phyloP scores from a whole-genome alignment of 2,888 invertebrate genomes.

The Himalopsyche tibetana region DNA sequence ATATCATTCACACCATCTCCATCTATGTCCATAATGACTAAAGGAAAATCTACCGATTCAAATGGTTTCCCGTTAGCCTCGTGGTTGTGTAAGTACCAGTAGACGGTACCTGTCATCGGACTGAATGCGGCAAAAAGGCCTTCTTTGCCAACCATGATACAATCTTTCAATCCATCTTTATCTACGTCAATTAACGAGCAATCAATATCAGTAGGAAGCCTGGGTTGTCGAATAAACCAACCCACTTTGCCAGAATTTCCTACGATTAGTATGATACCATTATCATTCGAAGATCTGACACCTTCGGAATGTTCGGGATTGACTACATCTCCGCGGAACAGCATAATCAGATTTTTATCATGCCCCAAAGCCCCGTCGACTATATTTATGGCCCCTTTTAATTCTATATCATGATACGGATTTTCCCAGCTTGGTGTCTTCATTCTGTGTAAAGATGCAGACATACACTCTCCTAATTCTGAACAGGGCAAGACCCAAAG shows the following conservation, averaged over 20 bases:
- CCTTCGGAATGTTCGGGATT: constrained; percentile 75
- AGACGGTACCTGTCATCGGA: constrained; percentile 76
- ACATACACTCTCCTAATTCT: constrained; percentile 82
- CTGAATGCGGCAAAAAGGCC: constrained; percentile 78
- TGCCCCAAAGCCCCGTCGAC: constrained; percentile 81
- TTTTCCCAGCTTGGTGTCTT: constrained; percentile 83
- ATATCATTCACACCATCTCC: constrained; percentile 84
- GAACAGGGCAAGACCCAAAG: constrained; percentile 87
- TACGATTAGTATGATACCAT: constrained; percentile 83
- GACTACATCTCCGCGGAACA: constrained; percentile 83
- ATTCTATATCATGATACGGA: constrained; percentile 82
- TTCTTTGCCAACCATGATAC: constrained; percentile 84
- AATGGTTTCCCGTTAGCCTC: constrained; percentile 75
- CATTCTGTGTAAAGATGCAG: constrained; percentile 74
- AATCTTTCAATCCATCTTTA: constrained; percentile 83
- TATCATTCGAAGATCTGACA: constrained; percentile 73
- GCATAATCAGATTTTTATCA: constrained; percentile 84
- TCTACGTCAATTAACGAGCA: constrained; percentile 86
- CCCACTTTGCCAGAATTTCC: constrained; percentile 83
- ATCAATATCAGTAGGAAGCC: constrained; percentile 84
- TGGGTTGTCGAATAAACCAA: constrained; percentile 84
- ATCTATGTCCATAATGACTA: constrained; percentile 84
- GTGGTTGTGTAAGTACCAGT: constrained; percentile 79
- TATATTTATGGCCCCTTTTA: constrained; percentile 83
- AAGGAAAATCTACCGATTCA: constrained; percentile 81